phyloP scores from a whole-genome alignment of 2,113 vertebrate genomes.

The Ailurus styani region DNA sequence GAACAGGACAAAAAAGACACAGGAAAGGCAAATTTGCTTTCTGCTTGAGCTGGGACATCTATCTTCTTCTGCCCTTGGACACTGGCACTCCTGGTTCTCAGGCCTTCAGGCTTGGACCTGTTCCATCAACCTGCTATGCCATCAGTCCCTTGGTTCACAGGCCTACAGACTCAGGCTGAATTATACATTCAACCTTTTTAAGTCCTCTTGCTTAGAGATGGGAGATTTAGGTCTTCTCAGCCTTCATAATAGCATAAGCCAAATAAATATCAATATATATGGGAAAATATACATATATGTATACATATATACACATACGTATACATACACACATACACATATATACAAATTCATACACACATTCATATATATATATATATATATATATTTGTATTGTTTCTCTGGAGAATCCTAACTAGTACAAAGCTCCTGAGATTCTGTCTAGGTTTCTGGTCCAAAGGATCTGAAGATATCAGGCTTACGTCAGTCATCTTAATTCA shows the following conservation, averaged over 20 bases:
- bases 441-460: not conserved
- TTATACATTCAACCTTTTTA: not conserved
- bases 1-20: not conserved
- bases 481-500: not conserved
- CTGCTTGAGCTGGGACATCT: not conserved
- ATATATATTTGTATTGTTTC: not conserved
- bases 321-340: no score
- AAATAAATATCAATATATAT: not conserved
- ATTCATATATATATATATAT: not conserved
- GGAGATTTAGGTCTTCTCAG: not conserved
- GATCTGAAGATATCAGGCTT: not conserved
- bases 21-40: not conserved
- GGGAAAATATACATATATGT: no score
- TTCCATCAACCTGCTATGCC: not conserved
- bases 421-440: not conserved
- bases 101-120: not conserved
- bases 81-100: not conserved
- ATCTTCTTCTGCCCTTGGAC: not conserved
- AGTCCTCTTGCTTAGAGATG: not conserved
- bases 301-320: no score
- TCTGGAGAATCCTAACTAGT: not conserved
- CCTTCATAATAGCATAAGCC: not conserved
- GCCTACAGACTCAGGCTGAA: not conserved
- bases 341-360: no score
- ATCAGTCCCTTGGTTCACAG: not conserved